phyloP scores from a whole-genome alignment of 2,888 invertebrate genomes.

The Ctena decussata region DNA sequence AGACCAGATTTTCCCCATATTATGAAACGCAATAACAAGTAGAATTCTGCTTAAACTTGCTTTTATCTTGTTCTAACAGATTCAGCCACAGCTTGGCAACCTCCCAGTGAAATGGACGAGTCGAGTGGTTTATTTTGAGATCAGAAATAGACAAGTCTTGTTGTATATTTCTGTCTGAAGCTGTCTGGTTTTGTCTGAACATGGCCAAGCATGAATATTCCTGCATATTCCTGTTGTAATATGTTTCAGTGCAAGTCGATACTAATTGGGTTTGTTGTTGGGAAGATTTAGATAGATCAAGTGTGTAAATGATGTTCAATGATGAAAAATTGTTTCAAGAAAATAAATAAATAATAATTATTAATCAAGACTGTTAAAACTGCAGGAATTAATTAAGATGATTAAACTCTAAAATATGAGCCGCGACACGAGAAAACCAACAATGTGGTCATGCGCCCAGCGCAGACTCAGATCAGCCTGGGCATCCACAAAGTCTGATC shows the following conservation, averaged over 20 bases:
- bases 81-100: conserved; percentile 45
- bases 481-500: too few species aligned
- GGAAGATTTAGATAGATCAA: too few species aligned
- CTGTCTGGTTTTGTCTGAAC: conserved; percentile 49
- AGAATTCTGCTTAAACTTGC: conserved; percentile 28
- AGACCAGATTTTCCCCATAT: not conserved
- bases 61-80: conserved; percentile 21
- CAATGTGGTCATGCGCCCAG: too few species aligned
- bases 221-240: not conserved
- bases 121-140: conserved; percentile 1
- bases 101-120: conserved; percentile 54
- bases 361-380: too few species aligned
- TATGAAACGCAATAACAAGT: not conserved
- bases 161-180: conserved; percentile 20
- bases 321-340: too few species aligned
- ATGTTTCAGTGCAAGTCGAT: not conserved
- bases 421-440: too few species aligned
- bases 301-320: too few species aligned
- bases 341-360: too few species aligned
- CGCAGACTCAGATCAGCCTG: too few species aligned
- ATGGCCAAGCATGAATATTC: conserved; percentile 19
- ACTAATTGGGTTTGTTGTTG: too few species aligned
- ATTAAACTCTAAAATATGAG: too few species aligned
- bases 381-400: too few species aligned
- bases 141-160: not conserved